Conservation (phyloP, 1,140 invertebrate species). For the Euglossa dilemma region DNA sequence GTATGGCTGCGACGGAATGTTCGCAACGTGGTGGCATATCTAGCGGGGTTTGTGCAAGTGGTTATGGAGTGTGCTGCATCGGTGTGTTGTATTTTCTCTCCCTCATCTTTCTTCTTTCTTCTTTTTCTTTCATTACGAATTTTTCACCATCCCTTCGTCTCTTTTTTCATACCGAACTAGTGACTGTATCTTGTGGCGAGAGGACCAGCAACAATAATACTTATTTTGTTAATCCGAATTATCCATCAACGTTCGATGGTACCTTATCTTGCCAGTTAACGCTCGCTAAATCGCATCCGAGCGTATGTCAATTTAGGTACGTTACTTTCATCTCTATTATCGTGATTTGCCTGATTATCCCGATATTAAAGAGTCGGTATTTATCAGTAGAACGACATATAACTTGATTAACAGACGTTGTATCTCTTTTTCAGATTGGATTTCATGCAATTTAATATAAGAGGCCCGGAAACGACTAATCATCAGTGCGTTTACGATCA, state of each 20-base stretch:
- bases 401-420: background rate
- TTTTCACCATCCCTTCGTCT: background rate
- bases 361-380: too few species aligned
- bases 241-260: slow-evolving; percentile 88
- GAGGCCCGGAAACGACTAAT: slow-evolving; percentile 88
- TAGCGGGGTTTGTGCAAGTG: slow-evolving; percentile 89
- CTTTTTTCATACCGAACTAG: slow-evolving; percentile 77
- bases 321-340: background rate
- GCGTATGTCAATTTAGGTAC: slow-evolving; percentile 92
- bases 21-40: slow-evolving; percentile 85
- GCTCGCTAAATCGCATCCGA: slow-evolving; percentile 88
- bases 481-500: slow-evolving; percentile 92
- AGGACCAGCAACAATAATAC: slow-evolving; percentile 90
- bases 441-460: slow-evolving; percentile 89
- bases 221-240: slow-evolving; percentile 91
- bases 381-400: background rate
- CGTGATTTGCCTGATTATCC: too few species aligned
- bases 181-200: slow-evolving; percentile 89
- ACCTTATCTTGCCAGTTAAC: slow-evolving; percentile 92
- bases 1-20: slow-evolving; percentile 87
- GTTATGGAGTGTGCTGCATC: slow-evolving; percentile 89
- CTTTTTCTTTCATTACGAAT: too few species aligned
- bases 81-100: slow-evolving; percentile 81
- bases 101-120: too few species aligned
- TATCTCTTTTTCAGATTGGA: slow-evolving; percentile 85